A percentile compares a stretch with the other conserved stretches of the same genome.
phyloP scores from a whole-genome alignment of 64 coral and sea anemone genomes.

The Montipora sp. region DNA sequence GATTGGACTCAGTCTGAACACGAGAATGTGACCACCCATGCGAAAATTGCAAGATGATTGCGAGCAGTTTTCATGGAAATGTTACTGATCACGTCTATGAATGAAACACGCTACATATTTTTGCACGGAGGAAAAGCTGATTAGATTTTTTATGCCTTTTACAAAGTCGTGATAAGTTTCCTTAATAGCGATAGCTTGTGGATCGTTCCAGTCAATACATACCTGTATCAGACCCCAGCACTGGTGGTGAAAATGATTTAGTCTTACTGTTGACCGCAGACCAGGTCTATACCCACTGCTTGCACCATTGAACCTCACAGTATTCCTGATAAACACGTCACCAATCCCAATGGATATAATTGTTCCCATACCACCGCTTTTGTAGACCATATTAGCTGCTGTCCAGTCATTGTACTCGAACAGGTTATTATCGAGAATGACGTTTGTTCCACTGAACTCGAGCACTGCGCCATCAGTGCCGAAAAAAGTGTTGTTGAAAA shows the following conservation, averaged over 20 bases:
- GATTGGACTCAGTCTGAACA: too few species aligned
- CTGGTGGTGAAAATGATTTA: constrained; percentile 79
- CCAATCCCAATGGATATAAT: constrained; percentile 62
- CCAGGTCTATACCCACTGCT: constrained; percentile 65
- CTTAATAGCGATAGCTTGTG: too few species aligned
- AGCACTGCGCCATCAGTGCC: constrained; percentile 84
- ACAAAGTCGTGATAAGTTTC: too few species aligned
- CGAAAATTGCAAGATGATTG: too few species aligned
- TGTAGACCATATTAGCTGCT: constrained; percentile 69
- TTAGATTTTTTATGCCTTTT: too few species aligned
- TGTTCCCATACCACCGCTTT: constrained; percentile 58
- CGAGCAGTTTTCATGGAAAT: too few species aligned
- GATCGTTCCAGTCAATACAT: background rate
- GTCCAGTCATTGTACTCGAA: constrained; percentile 91
- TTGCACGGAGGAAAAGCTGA: too few species aligned
- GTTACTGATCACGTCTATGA: too few species aligned
- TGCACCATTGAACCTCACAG: constrained; percentile 68
- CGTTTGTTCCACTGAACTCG: constrained; percentile 68
- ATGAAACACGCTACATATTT: too few species aligned
- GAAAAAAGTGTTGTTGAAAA: constrained; percentile 84
- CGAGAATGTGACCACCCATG: too few species aligned
- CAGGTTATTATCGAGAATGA: constrained; percentile 78
- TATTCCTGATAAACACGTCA: constrained; percentile 66
- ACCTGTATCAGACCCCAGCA: constrained; percentile 86
- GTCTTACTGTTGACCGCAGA: constrained; percentile 1